Evolutionary conservation across 2,113 vertebrate species (phyloP), one percentile per base, ranked within the genome.

Genomic region (Brachypodius melanocephalos): DNA sequence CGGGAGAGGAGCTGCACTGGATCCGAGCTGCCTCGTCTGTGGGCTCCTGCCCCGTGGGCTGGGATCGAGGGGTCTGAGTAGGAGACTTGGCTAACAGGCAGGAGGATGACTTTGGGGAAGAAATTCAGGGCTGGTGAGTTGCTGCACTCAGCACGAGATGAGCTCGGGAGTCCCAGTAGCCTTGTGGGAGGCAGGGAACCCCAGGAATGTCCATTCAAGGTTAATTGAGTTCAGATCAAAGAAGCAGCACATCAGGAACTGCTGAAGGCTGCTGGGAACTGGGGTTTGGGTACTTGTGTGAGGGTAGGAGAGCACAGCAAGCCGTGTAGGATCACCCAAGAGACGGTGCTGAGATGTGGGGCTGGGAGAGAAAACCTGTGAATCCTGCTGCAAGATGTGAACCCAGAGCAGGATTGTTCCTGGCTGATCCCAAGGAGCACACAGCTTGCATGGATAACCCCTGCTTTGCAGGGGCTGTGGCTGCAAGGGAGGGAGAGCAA

Each of bases 261-360:
- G 75, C 28, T 42, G n/a, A 13, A 32, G 13, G 12, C n/a, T 57
- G 34, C 58, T 54, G 49, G 79, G n/a, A 63, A 3, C 8, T 12
- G 45, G 12, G n/a, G 16, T 54, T 21, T 40, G 36, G 45, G 3
- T 8, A 6, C 10, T 19, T 18, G 34, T n/a, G 61, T 0, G 2
- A 7, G 14, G 25, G 32, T 42, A 24, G 54, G 45, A 46, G 46
- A 17, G 45, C 3, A 2, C 34, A 26, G 48, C 29, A 18, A 21
- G 32, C 16, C 59, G 8, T 0, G 0, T 3, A 14, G 59, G 32
- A 46, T 32, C 0, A 0, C 18, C 65, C 7, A 14, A 2, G 73
- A 34, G 72, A 36, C 5, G 18, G 73, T 17, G 28, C 11, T 32
- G 9, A 22, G 17, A 17, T 2, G 2, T 25, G 66, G 75, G 40